phyloP scores from a whole-genome alignment of 2,888 invertebrate species.

The Phyto melanocephala region DNA sequence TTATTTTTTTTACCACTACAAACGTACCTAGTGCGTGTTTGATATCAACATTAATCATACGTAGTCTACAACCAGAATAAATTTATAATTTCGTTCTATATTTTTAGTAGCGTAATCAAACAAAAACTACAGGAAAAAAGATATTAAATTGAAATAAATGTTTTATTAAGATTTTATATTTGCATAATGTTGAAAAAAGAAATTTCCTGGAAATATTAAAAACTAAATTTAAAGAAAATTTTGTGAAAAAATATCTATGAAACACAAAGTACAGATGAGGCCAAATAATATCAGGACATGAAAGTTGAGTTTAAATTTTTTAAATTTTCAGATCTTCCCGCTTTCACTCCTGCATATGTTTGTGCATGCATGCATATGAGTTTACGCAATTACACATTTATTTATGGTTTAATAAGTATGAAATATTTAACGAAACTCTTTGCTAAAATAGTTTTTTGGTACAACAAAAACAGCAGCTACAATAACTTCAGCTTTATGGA shows the following conservation, averaged over 20 bases:
- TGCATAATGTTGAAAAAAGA: background rate
- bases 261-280: too few relatives aligned
- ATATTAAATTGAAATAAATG: conserved; percentile 26
- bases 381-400: conserved; percentile 38
- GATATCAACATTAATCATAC: conserved; percentile 20
- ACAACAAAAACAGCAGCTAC: background rate
- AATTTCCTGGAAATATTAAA: too few relatives aligned
- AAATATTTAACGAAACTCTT: conserved; percentile 3
- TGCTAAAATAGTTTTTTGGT: background rate
- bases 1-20: background rate
- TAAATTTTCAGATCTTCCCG: too few relatives aligned
- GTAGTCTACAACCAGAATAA: background rate
- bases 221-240: too few relatives aligned
- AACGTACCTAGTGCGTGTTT: background rate
- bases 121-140: background rate
- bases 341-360: background rate
- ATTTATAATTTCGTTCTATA: background rate
- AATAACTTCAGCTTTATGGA: conserved; percentile 14
- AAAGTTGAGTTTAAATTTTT: too few relatives aligned
- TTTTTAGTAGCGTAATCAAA: background rate
- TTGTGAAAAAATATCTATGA: too few relatives aligned
- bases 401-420: conserved; percentile 53
- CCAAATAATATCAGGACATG: too few relatives aligned
- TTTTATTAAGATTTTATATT: conserved; percentile 5
- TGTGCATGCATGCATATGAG: background rate